phyloP scores from a whole-genome alignment of 2,888 invertebrate species.

The Neuroscelio doddi region DNA sequence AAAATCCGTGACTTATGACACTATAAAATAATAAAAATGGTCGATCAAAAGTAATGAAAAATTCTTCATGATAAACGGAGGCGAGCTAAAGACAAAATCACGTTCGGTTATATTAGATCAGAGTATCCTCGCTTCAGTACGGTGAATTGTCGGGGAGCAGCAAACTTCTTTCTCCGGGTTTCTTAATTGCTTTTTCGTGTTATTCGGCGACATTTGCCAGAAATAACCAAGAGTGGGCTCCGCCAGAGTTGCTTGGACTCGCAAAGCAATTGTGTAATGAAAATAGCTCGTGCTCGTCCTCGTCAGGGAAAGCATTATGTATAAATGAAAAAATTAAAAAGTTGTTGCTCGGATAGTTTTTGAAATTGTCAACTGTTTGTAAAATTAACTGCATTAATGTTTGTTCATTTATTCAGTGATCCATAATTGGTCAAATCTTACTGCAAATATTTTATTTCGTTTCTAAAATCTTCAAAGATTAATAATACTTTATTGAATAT shows the following conservation, averaged over 20 bases:
- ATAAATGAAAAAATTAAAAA: conserved; percentile 23
- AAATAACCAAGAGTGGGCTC: conserved; percentile 37
- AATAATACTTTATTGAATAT: too few relatives aligned
- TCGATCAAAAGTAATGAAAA: background rate
- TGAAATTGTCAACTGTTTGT: background rate
- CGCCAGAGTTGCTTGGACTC: conserved; percentile 20
- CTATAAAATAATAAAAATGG: background rate
- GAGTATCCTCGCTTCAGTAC: too few relatives aligned
- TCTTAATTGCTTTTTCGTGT: conserved; percentile 48
- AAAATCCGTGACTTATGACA: background rate
- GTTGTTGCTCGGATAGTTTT: background rate
- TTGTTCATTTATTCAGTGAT: too few relatives aligned
- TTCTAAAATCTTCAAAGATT: too few relatives aligned
- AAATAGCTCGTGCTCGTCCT: conserved; percentile 30
- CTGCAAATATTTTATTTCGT: too few relatives aligned
- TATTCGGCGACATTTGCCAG: conserved; percentile 36
- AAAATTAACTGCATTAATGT: background rate
- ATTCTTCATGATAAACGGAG: too few relatives aligned
- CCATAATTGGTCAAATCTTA: too few relatives aligned
- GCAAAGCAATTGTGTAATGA: conserved; percentile 42
- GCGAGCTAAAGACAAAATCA: background rate
- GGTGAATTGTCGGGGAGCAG: too few relatives aligned
- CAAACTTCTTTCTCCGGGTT: conserved; percentile 29
- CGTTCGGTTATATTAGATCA: background rate
- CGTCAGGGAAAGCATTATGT: conserved; percentile 26